Evolutionary conservation across 2,888 invertebrate species (phyloP).

Genomic region (Ectobius pallidus): DNA sequence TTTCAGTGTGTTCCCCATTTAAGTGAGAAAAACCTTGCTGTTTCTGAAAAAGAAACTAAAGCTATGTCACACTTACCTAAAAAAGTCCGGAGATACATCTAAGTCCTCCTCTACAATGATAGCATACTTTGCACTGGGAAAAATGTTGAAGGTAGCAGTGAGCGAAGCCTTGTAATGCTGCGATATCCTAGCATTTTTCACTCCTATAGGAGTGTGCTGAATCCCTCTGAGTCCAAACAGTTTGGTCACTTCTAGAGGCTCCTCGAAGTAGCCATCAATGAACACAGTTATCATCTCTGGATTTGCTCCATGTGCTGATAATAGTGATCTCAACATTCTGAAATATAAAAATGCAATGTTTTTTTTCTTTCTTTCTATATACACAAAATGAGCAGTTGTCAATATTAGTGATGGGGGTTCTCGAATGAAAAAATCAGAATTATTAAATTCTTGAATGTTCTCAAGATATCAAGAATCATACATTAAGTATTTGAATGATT

Average conservation of each 20-base stretch:
- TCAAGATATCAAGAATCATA: no score
- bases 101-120: conserved; percentile 64
- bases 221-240: conserved; percentile 61
- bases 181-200: conserved; percentile 61
- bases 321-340: conserved; percentile 59
- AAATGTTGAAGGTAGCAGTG: conserved; percentile 62
- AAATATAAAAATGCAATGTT: conserved; percentile 38
- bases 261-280: conserved; percentile 65
- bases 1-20: no score
- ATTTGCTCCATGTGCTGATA: conserved; percentile 60
- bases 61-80: conserved; percentile 58
- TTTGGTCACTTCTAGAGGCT: conserved; percentile 61
- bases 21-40: no score
- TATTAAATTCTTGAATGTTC: no score
- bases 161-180: conserved; percentile 65
- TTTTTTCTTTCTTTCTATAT: conserved; percentile 2
- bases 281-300: conserved; percentile 62
- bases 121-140: conserved; percentile 60
- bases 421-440: no score
- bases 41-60: no score
- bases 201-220: conserved; percentile 60
- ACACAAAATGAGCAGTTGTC: no score
- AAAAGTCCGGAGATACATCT: conserved; percentile 63
- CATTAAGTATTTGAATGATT: no score
- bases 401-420: no score